A percentile compares a stretch with the other conserved stretches of the same genome.
These are phyloP conservation scores for Patagioenas fasciata DNA, from an alignment of 2,113 vertebrate genomes.

Conservation along the genomic window DNA sequence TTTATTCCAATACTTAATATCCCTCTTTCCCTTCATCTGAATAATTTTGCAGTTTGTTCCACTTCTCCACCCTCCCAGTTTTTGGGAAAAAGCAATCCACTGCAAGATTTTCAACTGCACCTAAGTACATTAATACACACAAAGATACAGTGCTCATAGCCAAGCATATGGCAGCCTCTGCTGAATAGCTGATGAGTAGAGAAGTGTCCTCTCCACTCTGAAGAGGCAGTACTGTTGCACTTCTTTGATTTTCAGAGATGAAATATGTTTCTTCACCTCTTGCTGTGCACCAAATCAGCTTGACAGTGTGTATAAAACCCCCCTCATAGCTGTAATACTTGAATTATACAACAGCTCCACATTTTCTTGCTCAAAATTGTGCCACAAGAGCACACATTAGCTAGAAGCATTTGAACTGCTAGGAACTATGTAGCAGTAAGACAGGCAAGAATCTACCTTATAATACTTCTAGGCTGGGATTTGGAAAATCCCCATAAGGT, in stretches of 20 bases:
- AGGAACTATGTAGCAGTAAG: fast-evolving
- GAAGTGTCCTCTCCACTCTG: not conserved
- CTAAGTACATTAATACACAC: not conserved
- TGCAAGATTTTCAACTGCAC: not conserved
- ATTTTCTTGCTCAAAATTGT: not conserved
- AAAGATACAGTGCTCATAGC: not conserved
- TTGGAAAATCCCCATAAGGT: not conserved
- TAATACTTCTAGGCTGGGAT: not conserved
- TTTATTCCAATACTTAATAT: not conserved
- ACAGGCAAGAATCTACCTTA: not conserved
- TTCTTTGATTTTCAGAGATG: not conserved
- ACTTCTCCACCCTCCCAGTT: not conserved
- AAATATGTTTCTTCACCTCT: not conserved
- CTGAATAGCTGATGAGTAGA: not conserved
- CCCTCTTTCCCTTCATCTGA: not conserved
- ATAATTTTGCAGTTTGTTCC: not conserved
- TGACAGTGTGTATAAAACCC: not conserved
- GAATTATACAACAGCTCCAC: not conserved
- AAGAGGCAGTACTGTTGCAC: not conserved
- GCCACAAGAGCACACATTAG: not conserved
- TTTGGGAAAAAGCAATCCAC: not conserved
- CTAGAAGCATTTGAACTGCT: not conserved
- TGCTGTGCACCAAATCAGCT: not conserved
- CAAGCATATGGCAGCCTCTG: not conserved
- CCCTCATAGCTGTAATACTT: not conserved